Conservation (phyloP, 1,140 invertebrate genomes). For the Acromyrmex echinatior region DNA sequence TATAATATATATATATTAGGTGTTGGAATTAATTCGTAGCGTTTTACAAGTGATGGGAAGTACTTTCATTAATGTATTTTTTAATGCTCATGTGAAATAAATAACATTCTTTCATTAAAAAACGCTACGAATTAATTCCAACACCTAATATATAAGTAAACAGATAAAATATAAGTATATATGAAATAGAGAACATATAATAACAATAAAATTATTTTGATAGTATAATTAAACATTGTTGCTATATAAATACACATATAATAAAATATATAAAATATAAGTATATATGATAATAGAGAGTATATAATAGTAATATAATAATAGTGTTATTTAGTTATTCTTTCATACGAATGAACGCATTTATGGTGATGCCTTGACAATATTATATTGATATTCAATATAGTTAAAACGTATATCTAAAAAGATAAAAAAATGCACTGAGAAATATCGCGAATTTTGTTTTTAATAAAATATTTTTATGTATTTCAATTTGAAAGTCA, state of each 20-base stretch:
- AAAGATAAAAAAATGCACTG: background rate
- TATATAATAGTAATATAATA: background rate
- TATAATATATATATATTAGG: too few species aligned
- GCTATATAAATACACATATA: background rate
- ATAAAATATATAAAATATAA: background rate
- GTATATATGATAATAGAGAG: background rate
- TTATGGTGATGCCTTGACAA: slow-evolving; percentile 3
- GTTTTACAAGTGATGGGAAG: too few species aligned
- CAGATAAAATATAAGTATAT: background rate
- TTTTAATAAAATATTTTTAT: background rate
- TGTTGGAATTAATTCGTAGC: too few species aligned
- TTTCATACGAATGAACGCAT: background rate
- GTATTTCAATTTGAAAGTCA: background rate
- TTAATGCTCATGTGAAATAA: too few species aligned
- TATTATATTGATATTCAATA: slow-evolving; percentile 11
- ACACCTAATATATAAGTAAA: background rate
- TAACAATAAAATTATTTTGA: background rate
- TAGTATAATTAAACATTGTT: slow-evolving; percentile 2
- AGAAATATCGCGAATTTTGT: background rate
- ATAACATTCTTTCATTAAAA: too few species aligned
- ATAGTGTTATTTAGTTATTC: background rate
- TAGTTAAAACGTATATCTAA: background rate
- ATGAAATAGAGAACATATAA: background rate
- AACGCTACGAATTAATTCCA: too few species aligned
- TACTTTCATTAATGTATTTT: too few species aligned